Percentiles rank a stretch among this genome's conserved stretches.
phyloP scores from a whole-genome alignment of 2,888 invertebrate genomes.

The Gymnoscelis rufifasciata region DNA sequence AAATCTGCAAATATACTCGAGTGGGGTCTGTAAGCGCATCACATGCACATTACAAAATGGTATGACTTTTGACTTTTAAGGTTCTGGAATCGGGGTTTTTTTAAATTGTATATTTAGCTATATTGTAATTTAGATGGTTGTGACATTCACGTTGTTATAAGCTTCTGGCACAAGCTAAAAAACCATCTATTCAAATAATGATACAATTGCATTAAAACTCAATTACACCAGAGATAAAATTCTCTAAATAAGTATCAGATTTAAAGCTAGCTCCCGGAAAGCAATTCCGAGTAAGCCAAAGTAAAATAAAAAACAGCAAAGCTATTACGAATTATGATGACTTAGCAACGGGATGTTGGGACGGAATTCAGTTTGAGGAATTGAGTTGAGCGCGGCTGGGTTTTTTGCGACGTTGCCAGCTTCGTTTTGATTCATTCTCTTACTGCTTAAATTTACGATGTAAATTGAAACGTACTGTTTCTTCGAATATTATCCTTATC shows the following conservation, averaged over 20 bases:
- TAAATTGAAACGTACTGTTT: too few species aligned
- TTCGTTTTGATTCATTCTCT: neutral
- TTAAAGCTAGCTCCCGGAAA: neutral
- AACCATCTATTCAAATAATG: neutral
- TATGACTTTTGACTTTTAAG: too few species aligned
- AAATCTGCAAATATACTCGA: too few species aligned
- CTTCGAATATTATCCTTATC: too few species aligned
- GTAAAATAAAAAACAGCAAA: conserved; percentile 10
- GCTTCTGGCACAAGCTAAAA: neutral
- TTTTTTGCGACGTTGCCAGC: neutral
- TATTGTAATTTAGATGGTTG: too few species aligned
- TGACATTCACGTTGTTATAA: too few species aligned
- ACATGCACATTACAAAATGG: too few species aligned
- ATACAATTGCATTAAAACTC: neutral
- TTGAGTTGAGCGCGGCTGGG: neutral
- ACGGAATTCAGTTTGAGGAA: conserved; percentile 2
- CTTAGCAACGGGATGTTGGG: conserved; percentile 17
- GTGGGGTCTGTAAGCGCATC: too few species aligned
- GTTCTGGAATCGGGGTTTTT: too few species aligned
- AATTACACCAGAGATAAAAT: neutral
- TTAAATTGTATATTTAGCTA: too few species aligned
- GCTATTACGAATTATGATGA: conserved; percentile 27
- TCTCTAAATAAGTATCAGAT: neutral
- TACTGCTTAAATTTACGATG: too few species aligned
- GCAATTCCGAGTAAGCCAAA: conserved; percentile 1